phyloP scores from a whole-genome alignment of 2,113 vertebrate genomes.

The Clinocottus analis region DNA sequence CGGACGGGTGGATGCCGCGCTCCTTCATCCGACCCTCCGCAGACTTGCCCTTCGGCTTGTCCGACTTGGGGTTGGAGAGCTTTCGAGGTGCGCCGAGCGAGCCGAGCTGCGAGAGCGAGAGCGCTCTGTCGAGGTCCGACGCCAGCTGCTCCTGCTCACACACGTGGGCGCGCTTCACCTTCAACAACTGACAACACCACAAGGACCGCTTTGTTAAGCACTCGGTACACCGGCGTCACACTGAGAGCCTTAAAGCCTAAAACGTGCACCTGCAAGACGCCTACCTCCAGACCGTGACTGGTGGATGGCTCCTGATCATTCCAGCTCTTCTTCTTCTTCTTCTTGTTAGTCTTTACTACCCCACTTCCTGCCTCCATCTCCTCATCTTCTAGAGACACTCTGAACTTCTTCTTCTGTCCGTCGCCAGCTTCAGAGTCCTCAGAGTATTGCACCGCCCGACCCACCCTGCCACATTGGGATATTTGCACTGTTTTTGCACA shows the following conservation, averaged over 20 bases:
- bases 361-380: slow-evolving; percentile 78
- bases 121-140: slow-evolving; percentile 92
- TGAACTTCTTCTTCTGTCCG: slow-evolving; percentile 88
- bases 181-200: slow-evolving; percentile 78
- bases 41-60: slow-evolving; percentile 80
- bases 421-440: slow-evolving; percentile 93
- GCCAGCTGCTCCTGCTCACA: slow-evolving; percentile 95
- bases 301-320: slow-evolving; percentile 85
- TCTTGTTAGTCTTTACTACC: slow-evolving; percentile 83
- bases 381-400: slow-evolving; percentile 85
- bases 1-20: slow-evolving; percentile 79
- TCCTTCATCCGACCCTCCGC: slow-evolving; percentile 85
- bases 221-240: accelerated
- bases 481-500: not conserved
- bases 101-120: slow-evolving; percentile 93
- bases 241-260: not conserved
- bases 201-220: not conserved
- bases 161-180: slow-evolving; percentile 86
- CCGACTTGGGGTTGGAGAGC: slow-evolving; percentile 34
- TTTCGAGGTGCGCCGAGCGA: slow-evolving; percentile 82
- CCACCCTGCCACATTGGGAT: slow-evolving; percentile 80
- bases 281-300: slow-evolving; percentile 90
- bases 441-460: slow-evolving; percentile 88
- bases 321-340: slow-evolving; percentile 87
- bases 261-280: slow-evolving; percentile 8